These are phyloP conservation scores for Trematomus bernacchii DNA, from an alignment of 2,797 vertebrate species.

Conservation along the genomic window DNA sequence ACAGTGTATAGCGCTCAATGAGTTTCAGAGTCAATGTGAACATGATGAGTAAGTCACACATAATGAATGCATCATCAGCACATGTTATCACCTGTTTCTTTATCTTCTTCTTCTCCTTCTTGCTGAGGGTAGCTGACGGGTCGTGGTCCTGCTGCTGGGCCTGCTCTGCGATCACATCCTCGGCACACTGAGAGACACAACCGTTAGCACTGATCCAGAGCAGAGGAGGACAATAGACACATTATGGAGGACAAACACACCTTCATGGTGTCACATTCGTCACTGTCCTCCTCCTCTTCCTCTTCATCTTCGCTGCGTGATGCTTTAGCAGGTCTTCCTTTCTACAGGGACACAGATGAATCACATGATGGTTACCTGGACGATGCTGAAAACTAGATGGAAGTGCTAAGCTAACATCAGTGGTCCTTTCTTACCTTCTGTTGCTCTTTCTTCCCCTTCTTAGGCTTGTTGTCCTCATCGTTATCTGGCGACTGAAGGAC, in stretches of 20 bases:
- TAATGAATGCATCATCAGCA: not conserved
- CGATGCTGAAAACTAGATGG: not conserved
- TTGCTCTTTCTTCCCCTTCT: conserved; percentile 70
- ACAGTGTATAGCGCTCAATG: no score
- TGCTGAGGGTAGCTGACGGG: conserved; percentile 89
- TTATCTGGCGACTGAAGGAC: conserved; percentile 43
- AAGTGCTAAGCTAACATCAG: not conserved
- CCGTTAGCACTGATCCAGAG: not conserved
- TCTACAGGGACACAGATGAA: conserved; percentile 51
- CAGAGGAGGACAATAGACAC: not conserved
- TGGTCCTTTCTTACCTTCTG: conserved; percentile 47
- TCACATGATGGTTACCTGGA: not conserved
- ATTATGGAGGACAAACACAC: conserved; percentile 46
- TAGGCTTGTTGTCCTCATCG: conserved; percentile 56
- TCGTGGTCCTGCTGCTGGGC: conserved; percentile 81
- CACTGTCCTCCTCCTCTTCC: conserved; percentile 66
- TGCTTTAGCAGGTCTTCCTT: conserved; percentile 60
- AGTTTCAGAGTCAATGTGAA: no score
- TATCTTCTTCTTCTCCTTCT: conserved; percentile 94
- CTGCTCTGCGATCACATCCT: conserved; percentile 80
- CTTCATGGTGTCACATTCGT: conserved; percentile 80
- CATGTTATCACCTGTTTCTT: conserved; percentile 88
- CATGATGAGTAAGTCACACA: no score
- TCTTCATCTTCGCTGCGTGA: conserved; percentile 73
- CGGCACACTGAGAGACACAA: conserved; percentile 67